Evolutionary conservation across 2,797 vertebrate species (phyloP).

Genomic region (Coreius guichenoti): DNA sequence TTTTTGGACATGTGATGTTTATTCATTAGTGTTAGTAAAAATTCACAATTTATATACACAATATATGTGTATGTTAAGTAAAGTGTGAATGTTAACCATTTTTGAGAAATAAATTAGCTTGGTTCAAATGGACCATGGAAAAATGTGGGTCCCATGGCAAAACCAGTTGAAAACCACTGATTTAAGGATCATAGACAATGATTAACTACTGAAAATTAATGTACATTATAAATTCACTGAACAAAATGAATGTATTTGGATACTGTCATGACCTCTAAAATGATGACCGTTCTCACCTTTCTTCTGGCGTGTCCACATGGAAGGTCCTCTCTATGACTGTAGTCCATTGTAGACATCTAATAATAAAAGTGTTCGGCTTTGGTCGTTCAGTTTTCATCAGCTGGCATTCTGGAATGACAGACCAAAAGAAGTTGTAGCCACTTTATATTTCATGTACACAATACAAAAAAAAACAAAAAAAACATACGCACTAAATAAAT

Average conservation of each 20-base stretch:
- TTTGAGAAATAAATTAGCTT: not conserved
- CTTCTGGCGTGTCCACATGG: slow-evolving; percentile 94
- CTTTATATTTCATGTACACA: not conserved
- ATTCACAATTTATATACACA: not conserved
- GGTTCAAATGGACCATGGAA: not conserved
- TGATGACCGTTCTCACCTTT: slow-evolving; percentile 81
- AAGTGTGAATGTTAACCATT: not conserved
- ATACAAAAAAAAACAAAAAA: not conserved
- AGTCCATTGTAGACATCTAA: slow-evolving; percentile 98
- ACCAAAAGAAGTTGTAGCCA: slow-evolving; percentile 40
- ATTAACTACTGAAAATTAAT: not conserved
- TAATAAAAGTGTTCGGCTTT: slow-evolving; percentile 98
- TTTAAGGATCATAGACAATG: not conserved
- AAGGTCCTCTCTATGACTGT: slow-evolving; percentile 98
- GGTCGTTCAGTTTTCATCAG: slow-evolving; percentile 98
- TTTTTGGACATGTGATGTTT: not conserved
- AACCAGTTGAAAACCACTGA: not conserved
- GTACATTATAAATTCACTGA: not conserved
- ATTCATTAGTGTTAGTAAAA: not conserved
- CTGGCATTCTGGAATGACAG: slow-evolving; percentile 89
- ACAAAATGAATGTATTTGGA: not conserved
- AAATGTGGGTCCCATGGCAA: not conserved
- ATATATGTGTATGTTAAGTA: not conserved
- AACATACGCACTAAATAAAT: not conserved
- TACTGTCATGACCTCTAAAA: not conserved